Evolutionary conservation across 2,797 vertebrate genomes (phyloP), one percentile per base, ranked within the genome.

Genomic region (Macrochelys suwanniensis): DNA sequence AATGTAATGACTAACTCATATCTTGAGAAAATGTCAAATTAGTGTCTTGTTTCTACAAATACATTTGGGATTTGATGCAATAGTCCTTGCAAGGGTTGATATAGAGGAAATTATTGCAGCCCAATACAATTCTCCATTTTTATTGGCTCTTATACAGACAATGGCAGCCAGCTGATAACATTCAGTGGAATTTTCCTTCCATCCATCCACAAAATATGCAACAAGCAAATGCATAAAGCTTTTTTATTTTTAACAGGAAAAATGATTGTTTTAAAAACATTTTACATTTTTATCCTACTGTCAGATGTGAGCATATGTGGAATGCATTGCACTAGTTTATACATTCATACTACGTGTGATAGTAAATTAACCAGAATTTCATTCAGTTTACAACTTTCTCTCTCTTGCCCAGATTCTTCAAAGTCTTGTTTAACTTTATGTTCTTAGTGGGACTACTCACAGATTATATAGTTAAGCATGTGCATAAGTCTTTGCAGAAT

Each of bases 121-220:
- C 83, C 95, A 97, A 96, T 97, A 97, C 97, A 97, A 95, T 93
- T 96, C 90, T 84, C 89, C 90, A 96, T 97, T 97, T 97, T 97
- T 97, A 97, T 94, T 97, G 96, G 95, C 96, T 95, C 77, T 5
- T 13, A 19, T 92, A 90, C 88, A 95, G 93, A 96, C 91, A 96
- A 93, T 79, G 89, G 89, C 90, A 96, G 91, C 92, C 97, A 97
- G 93, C 89, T 96, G 94, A 97, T 97, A 97, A 97, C 96, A 97
- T 80, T 95, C 2, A 0, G 28, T 86, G 90, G 90, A 95, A 92
- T 96, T 97, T 97, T 84, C 80, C 88, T 95, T 94, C 88, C 86
- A 89, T 93, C 71, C 78, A 96, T 78, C 82, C 65, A 53, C 84
- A 82, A 84, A 89, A 59, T 95, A 71, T 91, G 79, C 79, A 89